Conservation (phyloP, 2,888 invertebrate species). For the Drosophila formosana region DNA sequence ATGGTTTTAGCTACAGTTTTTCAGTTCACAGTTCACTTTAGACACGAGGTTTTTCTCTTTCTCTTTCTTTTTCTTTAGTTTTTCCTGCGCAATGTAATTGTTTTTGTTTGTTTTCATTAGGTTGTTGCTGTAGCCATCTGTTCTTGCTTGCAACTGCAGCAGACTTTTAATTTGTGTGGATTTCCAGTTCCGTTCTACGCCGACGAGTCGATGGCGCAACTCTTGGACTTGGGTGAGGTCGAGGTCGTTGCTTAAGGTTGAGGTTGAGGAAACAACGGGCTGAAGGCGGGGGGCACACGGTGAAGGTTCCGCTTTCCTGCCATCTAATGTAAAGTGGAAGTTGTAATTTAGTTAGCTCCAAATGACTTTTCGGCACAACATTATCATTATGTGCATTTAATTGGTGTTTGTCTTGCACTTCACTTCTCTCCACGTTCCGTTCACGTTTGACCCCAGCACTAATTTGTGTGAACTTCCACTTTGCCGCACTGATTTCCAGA, state of each 20-base stretch:
- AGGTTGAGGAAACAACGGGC: constrained; percentile 7
- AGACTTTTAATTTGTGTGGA: constrained; percentile 76
- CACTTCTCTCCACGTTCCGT: constrained; percentile 9
- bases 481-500: constrained; percentile 35
- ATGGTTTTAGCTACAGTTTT: constrained; percentile 49
- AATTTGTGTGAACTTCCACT: constrained; percentile 72
- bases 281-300: constrained; percentile 6
- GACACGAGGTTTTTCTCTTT: no score
- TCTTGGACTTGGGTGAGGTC: constrained; percentile 53
- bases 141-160: constrained; percentile 61
- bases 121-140: constrained; percentile 73
- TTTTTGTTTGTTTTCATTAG: constrained; percentile 69
- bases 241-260: constrained; percentile 37
- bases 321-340: constrained; percentile 77
- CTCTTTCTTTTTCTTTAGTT: constrained; percentile 26
- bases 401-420: constrained; percentile 75
- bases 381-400: constrained; percentile 81
- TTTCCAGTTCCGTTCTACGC: constrained; percentile 61
- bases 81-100: constrained; percentile 22
- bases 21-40: constrained; percentile 23
- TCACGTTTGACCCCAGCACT: constrained; percentile 41
- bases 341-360: constrained; percentile 76
- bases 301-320: constrained; percentile 67
- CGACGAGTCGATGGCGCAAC: constrained; percentile 22
- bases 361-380: constrained; percentile 79